A percentile compares a stretch with the other conserved stretches of the same genome.
Evolutionary conservation across 2,113 vertebrate species (phyloP).

Genomic region (Xyliphius kryptos): DNA sequence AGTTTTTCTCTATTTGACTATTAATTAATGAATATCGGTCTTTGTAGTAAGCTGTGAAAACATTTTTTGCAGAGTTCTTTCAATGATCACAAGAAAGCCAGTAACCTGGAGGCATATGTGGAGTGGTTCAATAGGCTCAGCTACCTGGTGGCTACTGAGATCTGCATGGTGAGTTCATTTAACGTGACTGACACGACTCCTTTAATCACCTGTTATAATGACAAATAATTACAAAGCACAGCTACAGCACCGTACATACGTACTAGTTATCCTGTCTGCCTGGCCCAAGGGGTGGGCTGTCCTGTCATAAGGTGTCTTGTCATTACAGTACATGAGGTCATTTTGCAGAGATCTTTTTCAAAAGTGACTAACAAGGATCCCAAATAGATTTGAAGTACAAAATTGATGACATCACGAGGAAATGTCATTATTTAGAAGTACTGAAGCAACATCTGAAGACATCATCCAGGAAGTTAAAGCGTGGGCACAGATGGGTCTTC

Average conservation of each 20-base stretch:
- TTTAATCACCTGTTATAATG: neutral
- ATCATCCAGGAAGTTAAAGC: no score
- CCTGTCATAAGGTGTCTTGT: no score
- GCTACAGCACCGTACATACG: neutral
- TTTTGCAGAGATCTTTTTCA: no score
- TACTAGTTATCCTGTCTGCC: no score
- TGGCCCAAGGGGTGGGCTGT: slow-evolving; percentile 9
- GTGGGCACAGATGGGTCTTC: no score
- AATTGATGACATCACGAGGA: no score
- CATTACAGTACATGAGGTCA: no score
- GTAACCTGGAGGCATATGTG: slow-evolving; percentile 84
- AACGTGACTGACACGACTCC: neutral
- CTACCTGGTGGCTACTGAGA: slow-evolving; percentile 92
- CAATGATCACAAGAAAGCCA: slow-evolving; percentile 75
- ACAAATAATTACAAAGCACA: neutral
- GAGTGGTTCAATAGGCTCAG: slow-evolving; percentile 97
- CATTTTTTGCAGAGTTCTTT: slow-evolving; percentile 70
- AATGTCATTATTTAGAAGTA: no score
- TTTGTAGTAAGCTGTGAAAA: neutral
- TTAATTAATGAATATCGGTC: neutral
- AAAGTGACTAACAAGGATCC: no score
- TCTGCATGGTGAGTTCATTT: slow-evolving; percentile 81
- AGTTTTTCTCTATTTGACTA: slow-evolving; percentile 1
- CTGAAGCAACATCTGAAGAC: no score
- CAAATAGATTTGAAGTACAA: no score